phyloP scores from a whole-genome alignment of 2,888 invertebrate species.

The Epinotia bilunana region DNA sequence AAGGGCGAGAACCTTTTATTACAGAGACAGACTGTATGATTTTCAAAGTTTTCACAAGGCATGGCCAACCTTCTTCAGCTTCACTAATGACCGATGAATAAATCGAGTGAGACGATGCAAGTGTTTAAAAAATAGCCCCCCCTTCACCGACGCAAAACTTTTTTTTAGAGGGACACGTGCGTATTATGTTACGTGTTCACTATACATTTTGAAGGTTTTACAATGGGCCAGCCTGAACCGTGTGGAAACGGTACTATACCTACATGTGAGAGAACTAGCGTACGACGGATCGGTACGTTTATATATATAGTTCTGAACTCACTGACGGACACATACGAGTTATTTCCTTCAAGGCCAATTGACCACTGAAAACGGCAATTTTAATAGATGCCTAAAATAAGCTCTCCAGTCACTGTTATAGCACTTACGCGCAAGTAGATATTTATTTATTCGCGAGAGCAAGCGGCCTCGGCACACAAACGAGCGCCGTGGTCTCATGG shows the following conservation, averaged over 20 bases:
- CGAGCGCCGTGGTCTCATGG: constrained; percentile 56
- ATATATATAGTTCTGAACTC: constrained; percentile 1
- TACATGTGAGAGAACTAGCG: not conserved
- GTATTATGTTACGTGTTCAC: too few relatives aligned
- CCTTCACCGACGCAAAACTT: too few relatives aligned
- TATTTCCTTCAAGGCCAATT: constrained; percentile 15
- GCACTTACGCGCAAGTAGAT: constrained; percentile 20
- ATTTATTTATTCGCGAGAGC: constrained; percentile 57
- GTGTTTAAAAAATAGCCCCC: too few relatives aligned
- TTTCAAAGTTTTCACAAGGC: not conserved
- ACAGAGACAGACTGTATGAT: not conserved
- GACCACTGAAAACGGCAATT: constrained; percentile 9
- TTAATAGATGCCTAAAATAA: constrained; percentile 32
- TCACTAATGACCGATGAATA: too few relatives aligned
- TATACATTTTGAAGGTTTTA: not conserved
- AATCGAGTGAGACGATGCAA: too few relatives aligned
- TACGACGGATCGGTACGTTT: not conserved
- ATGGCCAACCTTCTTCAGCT: not conserved
- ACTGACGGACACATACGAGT: constrained; percentile 2
- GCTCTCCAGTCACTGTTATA: constrained; percentile 16
- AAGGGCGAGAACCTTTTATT: not conserved
- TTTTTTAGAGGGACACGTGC: too few relatives aligned
- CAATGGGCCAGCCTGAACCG: not conserved
- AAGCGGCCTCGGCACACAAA: constrained; percentile 72
- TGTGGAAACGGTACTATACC: not conserved